These are phyloP conservation scores for Stratiomys singularior DNA, from an alignment of 2,888 invertebrate genomes.

Conservation along the genomic window DNA sequence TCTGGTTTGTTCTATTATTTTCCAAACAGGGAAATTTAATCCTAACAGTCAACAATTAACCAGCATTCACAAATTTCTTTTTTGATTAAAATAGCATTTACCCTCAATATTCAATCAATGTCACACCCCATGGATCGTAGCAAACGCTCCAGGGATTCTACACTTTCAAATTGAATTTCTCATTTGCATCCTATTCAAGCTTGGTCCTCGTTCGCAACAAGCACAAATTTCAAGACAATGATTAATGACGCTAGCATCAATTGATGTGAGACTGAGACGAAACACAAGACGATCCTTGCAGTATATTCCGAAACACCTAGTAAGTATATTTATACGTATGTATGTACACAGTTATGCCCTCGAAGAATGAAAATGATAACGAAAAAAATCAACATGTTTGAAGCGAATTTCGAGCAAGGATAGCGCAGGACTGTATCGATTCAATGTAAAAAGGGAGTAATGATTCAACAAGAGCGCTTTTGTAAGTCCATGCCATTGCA, in stretches of 20 bases:
- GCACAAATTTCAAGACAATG: neutral
- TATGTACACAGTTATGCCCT: no score
- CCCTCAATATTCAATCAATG: no score
- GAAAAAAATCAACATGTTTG: slow-evolving; percentile 35
- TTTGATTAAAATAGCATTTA: no score
- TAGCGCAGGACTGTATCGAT: slow-evolving; percentile 46
- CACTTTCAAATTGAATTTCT: neutral
- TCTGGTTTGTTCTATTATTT: no score
- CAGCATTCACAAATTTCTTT: no score
- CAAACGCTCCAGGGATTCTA: neutral
- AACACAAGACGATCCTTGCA: neutral
- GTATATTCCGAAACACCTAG: neutral
- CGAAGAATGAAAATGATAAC: slow-evolving; percentile 15
- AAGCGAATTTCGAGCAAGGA: slow-evolving; percentile 22
- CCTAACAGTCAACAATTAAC: no score
- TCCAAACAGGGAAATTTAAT: no score
- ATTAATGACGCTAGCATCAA: neutral
- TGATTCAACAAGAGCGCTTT: slow-evolving; percentile 26
- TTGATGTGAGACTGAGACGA: neutral
- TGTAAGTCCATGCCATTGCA: slow-evolving; percentile 12
- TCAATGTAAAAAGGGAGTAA: slow-evolving; percentile 41
- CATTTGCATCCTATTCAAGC: neutral
- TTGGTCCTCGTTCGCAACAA: neutral
- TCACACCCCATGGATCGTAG: neutral
- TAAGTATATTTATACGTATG: neutral